Percentiles rank a stretch among this genome's conserved stretches.
Conservation (phyloP, 1,140 invertebrate genomes). For the Augochlora pura region DNA sequence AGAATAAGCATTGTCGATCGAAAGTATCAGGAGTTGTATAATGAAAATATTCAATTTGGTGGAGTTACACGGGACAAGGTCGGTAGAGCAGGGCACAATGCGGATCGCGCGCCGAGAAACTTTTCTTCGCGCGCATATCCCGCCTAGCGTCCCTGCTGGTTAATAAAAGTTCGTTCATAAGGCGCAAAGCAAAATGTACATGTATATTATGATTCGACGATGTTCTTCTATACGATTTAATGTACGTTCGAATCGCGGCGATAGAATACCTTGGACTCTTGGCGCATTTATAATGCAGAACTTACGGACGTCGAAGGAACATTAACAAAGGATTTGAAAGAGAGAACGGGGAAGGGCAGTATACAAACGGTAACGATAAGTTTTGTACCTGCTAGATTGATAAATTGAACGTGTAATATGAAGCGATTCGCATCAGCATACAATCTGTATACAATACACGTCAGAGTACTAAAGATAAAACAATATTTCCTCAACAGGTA, state of each 20-base stretch:
- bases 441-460: too few species aligned
- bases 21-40: background rate
- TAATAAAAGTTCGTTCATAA: constrained; percentile 35
- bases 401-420: background rate
- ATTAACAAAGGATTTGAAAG: constrained; percentile 7
- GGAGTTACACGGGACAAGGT: constrained; percentile 25
- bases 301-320: background rate
- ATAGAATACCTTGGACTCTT: constrained; percentile 1
- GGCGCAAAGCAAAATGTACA: background rate
- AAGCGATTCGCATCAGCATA: background rate
- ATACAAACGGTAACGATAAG: background rate
- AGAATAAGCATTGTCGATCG: background rate
- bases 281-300: background rate
- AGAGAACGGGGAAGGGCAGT: too few species aligned
- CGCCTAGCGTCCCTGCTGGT: constrained; percentile 10
- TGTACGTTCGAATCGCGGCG: background rate
- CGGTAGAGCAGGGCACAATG: constrained; percentile 32
- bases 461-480: background rate
- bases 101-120: constrained; percentile 16
- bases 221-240: background rate
- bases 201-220: background rate
- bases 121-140: constrained; percentile 26
- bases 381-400: background rate
- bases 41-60: constrained; percentile 20
- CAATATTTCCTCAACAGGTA: background rate